Percentiles rank a stretch among this genome's conserved stretches.
Conservation (phyloP, 2,888 invertebrate species). For the Onthophagus sagittarius region DNA sequence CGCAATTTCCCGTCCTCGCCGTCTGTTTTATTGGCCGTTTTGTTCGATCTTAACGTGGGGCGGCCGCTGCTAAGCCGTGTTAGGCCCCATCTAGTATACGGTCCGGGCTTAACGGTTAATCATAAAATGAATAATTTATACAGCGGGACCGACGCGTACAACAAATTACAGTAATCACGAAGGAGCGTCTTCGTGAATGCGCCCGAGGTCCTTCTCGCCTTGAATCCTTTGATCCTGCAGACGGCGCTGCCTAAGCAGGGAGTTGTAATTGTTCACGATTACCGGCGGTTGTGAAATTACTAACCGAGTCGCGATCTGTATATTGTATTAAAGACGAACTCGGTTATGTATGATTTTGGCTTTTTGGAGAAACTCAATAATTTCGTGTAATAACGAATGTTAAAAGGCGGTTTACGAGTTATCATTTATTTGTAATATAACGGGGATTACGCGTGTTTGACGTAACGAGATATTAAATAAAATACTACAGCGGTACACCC, state of each 20-base stretch:
- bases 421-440: not conserved
- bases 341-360: not conserved
- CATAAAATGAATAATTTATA: conserved; percentile 41
- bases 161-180: conserved; percentile 38
- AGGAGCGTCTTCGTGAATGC: conserved; percentile 19
- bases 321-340: not conserved
- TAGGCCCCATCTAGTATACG: not conserved
- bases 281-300: not conserved
- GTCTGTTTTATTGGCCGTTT: conserved; percentile 1
- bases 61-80: conserved; percentile 7
- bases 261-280: conserved; percentile 6
- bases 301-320: not conserved
- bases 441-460: not conserved
- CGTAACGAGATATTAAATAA: not conserved
- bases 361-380: not conserved
- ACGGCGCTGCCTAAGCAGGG: not conserved
- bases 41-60: conserved; percentile 24
- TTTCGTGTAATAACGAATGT: not conserved
- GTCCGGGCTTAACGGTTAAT: conserved; percentile 31
- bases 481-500: not conserved
- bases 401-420: not conserved
- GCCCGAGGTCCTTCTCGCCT: conserved; percentile 10
- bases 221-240: conserved; percentile 16
- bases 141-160: conserved; percentile 29
- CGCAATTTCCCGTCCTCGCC: not conserved